Evolutionary conservation across 1,140 invertebrate genomes (phyloP).

Genomic region (Micrasema longulum): DNA sequence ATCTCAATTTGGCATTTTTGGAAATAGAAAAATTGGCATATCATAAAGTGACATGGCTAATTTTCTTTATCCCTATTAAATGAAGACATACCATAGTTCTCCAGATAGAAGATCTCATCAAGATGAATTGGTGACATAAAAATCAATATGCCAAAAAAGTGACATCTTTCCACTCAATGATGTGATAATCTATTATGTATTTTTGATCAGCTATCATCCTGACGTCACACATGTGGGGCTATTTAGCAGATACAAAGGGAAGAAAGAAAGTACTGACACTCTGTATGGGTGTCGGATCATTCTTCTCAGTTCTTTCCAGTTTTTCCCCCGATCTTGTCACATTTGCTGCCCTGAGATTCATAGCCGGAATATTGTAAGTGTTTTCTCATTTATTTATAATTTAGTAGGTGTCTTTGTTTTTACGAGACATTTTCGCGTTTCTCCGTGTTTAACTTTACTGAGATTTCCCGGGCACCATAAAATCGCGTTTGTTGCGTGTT

Average conservation of each 20-base stretch:
- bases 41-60: neutral
- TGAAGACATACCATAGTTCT: too few species aligned
- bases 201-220: constrained; percentile 32
- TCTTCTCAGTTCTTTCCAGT: constrained; percentile 34
- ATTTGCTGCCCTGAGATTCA: constrained; percentile 40
- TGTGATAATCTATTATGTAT: neutral
- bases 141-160: neutral
- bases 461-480: too few species aligned
- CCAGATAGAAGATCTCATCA: neutral
- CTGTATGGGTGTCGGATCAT: constrained; percentile 34
- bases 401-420: too few species aligned
- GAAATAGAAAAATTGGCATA: neutral
- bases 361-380: constrained; percentile 42
- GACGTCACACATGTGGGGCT: constrained; percentile 44
- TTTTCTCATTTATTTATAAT: too few species aligned
- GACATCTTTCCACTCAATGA: neutral
- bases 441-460: too few species aligned
- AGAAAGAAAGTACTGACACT: constrained; percentile 36
- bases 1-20: neutral
- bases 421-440: too few species aligned
- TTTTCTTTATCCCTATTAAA: neutral
- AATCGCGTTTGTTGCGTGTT: too few species aligned
- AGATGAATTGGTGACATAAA: neutral
- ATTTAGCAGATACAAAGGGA: constrained; percentile 40
- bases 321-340: constrained; percentile 32